Conservation (phyloP, 2,797 vertebrate genomes). For the Ispidina picta region DNA sequence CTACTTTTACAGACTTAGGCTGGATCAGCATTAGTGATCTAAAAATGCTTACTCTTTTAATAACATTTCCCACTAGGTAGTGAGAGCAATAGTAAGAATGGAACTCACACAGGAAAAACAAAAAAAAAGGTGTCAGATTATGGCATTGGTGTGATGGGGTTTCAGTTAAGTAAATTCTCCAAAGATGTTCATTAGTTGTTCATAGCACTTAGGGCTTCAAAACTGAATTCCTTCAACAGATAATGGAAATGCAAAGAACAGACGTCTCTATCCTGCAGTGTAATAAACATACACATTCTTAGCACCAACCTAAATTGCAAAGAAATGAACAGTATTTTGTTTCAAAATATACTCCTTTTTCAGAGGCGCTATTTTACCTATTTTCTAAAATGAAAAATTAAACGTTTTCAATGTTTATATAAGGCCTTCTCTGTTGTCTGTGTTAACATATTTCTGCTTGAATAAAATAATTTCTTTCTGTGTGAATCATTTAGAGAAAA, state of each 20-base stretch:
- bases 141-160: neutral
- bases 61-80: neutral
- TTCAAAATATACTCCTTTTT: neutral
- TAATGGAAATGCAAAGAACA: neutral
- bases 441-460: neutral
- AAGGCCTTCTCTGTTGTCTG: neutral
- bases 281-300: neutral
- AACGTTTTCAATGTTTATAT: neutral
- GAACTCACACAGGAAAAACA: neutral
- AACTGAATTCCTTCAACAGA: slow-evolving; percentile 1
- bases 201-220: neutral
- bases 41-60: neutral
- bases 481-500: neutral
- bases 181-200: neutral
- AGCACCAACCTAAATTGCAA: neutral
- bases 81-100: neutral
- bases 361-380: neutral
- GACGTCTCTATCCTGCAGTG: neutral
- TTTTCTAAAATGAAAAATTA: neutral
- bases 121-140: neutral
- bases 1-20: neutral
- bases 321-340: neutral
- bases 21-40: neutral
- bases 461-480: slow-evolving; percentile 9
- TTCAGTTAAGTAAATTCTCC: neutral